Evolutionary conservation across 2,113 vertebrate genomes (phyloP), one percentile per base, ranked within the genome.

Genomic region (Vimba vimba): DNA sequence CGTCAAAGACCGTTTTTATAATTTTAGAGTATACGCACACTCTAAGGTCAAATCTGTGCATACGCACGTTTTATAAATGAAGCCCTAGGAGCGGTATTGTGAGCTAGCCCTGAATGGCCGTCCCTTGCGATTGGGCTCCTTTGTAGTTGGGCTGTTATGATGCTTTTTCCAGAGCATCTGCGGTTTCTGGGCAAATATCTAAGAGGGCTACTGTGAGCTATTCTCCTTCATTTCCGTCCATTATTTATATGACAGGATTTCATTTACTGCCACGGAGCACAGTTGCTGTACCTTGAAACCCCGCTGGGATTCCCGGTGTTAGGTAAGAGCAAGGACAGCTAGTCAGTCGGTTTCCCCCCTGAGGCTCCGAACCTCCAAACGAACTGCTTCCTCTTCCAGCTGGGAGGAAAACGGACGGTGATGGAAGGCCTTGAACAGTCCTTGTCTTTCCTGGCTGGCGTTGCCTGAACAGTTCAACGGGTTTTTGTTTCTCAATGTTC

Each of bases 131-230:
- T 83, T 36, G 76, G 82, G 59, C 43, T 76, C 47, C 89, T 88
- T 87, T 88, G 87, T 88, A 88, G 87, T 84, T 55, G 15, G 69
- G 55, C 78, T 88, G 85, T 88, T 88, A 21, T 88, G 79, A 84
- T 85, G 79, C 83, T 52, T 33, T 66, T 88, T 88, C 89, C 89
- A 88, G 83, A 86, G 87, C 89, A 90, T 90, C 87, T 90, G 89
- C 80, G 89, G 57, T 86, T 87, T 90, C 83, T 90, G 89, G 89
- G 89, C 89, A 88, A 76, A 86, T 88, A 77, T 79, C 71, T 82
- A 79, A 84, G 55, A 76, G 84, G 62, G 81, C 71, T 57, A 57
- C 85, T 84, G 83, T 86, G 88, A 78, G 76, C 33, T 82, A 82
- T 85, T 89, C 73, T 84, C 80, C 80, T 89, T 85, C 71, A 85